These are phyloP conservation scores for Volucella zonaria DNA, from an alignment of 2,888 invertebrate genomes.

Conservation along the genomic window DNA sequence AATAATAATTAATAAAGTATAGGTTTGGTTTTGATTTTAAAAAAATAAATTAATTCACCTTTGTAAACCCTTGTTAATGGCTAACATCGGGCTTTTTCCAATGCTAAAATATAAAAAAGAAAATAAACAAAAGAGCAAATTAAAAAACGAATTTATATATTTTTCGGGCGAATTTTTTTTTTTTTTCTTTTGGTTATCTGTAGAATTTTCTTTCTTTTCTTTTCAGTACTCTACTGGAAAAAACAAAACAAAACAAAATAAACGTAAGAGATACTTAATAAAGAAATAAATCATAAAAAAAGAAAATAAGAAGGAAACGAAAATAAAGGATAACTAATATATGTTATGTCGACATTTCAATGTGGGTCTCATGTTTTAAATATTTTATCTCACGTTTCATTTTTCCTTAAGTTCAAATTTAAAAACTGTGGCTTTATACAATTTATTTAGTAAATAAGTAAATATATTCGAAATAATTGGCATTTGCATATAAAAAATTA, in stretches of 20 bases:
- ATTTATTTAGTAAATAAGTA: too few relatives aligned
- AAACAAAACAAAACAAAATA: conserved; percentile 30
- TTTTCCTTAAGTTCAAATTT: too few relatives aligned
- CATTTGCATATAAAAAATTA: too few relatives aligned
- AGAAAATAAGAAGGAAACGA: not conserved
- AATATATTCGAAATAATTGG: too few relatives aligned
- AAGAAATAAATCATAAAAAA: conserved; percentile 21
- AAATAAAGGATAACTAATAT: conserved; percentile 15
- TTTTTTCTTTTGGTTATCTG: conserved; percentile 49
- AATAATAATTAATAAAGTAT: conserved; percentile 73
- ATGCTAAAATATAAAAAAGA: conserved; percentile 87
- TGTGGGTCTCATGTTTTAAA: conserved; percentile 30
- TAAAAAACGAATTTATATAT: conserved; percentile 69
- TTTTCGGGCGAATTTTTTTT: conserved; percentile 62
- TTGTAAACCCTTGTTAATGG: conserved; percentile 93
- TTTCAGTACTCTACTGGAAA: conserved; percentile 17
- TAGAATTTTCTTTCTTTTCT: conserved; percentile 22
- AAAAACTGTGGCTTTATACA: too few relatives aligned
- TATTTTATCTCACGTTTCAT: not conserved
- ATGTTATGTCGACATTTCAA: conserved; percentile 42
- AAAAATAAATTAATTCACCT: conserved; percentile 86
- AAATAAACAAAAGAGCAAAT: conserved; percentile 73
- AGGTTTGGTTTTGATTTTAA: conserved; percentile 47
- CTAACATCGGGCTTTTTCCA: conserved; percentile 90
- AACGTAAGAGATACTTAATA: conserved; percentile 30